Conservation (phyloP, 2,888 invertebrate genomes). For the Drosophila falleni region DNA sequence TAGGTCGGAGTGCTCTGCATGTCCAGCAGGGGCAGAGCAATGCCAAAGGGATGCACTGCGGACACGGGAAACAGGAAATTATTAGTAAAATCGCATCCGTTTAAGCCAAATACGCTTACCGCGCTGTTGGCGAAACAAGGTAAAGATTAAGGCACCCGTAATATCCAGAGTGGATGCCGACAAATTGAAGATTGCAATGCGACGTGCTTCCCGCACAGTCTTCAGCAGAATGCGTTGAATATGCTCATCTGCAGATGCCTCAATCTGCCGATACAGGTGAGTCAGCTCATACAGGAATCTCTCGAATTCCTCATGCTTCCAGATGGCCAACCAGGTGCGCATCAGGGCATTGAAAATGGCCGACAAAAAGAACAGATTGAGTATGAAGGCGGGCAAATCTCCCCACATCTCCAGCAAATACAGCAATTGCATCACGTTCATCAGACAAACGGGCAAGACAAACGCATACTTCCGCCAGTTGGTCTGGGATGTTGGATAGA, state of each 20-base stretch:
- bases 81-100: background rate
- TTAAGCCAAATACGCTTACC: slow-evolving; percentile 48
- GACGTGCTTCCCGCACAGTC: slow-evolving; percentile 67
- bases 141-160: slow-evolving; percentile 69
- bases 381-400: slow-evolving; percentile 74
- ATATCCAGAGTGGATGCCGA: slow-evolving; percentile 72
- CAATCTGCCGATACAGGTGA: slow-evolving; percentile 71
- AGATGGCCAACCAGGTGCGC: slow-evolving; percentile 77
- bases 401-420: slow-evolving; percentile 75
- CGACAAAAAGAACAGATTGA: slow-evolving; percentile 78
- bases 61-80: background rate
- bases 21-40: slow-evolving; percentile 80
- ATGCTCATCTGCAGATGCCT: slow-evolving; percentile 57
- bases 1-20: slow-evolving; percentile 74
- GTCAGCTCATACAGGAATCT: slow-evolving; percentile 68
- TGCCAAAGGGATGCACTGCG: slow-evolving; percentile 80
- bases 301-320: slow-evolving; percentile 75
- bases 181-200: slow-evolving; percentile 79
- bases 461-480: slow-evolving; percentile 78
- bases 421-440: slow-evolving; percentile 80
- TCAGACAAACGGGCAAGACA: slow-evolving; percentile 69
- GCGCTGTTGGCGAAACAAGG: slow-evolving; percentile 67
- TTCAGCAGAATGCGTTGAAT: slow-evolving; percentile 53
- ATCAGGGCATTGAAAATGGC: slow-evolving; percentile 79
- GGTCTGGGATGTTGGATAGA: slow-evolving; percentile 63